Conservation (phyloP, 2,888 invertebrate species). For the Cryptocheilus praepositus region DNA sequence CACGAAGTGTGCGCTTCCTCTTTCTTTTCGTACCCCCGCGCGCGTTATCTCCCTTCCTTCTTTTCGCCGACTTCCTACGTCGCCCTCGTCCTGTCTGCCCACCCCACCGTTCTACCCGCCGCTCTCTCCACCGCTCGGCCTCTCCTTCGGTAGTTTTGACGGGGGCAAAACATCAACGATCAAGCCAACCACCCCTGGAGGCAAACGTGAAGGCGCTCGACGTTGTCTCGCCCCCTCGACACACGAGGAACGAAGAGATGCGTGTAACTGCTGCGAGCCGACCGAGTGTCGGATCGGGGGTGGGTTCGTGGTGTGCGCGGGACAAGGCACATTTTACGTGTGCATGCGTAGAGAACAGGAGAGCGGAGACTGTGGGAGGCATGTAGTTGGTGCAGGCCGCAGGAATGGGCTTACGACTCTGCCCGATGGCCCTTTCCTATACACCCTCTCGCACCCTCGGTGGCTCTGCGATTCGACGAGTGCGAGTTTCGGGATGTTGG, state of each 20-base stretch:
- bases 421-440: constrained; percentile 47
- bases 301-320: constrained; percentile 29
- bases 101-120: constrained; percentile 10
- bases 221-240: constrained; percentile 9
- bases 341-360: constrained; percentile 50
- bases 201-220: neutral
- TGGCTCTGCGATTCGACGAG: constrained; percentile 26
- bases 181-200: constrained; percentile 52
- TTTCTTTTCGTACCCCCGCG: constrained; percentile 10
- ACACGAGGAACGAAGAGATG: constrained; percentile 32
- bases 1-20: constrained; percentile 64
- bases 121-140: constrained; percentile 6
- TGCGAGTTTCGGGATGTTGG: constrained; percentile 19
- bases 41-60: constrained; percentile 9
- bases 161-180: constrained; percentile 65
- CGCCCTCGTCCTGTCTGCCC: constrained; percentile 9
- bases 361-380: constrained; percentile 50
- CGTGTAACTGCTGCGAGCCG: constrained; percentile 57
- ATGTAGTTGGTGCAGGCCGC: constrained; percentile 33
- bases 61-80: neutral
- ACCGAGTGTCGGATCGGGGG: constrained; percentile 56
- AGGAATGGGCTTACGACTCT: constrained; percentile 51
- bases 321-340: too few relatives aligned
- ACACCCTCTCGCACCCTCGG: constrained; percentile 11
- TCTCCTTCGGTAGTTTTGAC: constrained; percentile 31